phyloP scores from a whole-genome alignment of 1,140 invertebrate genomes.

The Hypsibius dujardini region DNA sequence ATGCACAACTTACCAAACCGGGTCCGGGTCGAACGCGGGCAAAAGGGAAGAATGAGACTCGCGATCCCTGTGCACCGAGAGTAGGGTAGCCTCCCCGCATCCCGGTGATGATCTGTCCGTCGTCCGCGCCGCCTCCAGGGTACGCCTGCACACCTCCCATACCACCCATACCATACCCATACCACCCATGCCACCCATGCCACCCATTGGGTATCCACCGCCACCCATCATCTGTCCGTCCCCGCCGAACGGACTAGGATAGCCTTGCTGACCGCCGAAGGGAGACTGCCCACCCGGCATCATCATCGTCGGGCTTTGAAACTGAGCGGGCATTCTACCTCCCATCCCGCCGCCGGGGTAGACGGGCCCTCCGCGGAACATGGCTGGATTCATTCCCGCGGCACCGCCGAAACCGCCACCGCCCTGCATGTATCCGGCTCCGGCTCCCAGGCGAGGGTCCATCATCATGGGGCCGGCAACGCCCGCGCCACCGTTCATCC shows the following conservation, averaged over 20 bases:
- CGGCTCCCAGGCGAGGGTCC: background rate
- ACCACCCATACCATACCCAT: background rate
- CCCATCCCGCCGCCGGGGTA: background rate
- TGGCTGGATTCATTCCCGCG: background rate
- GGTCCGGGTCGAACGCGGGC: slow-evolving; percentile 3
- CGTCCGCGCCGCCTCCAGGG: background rate
- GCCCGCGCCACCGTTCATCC: background rate
- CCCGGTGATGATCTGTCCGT: background rate
- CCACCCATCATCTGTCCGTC: background rate
- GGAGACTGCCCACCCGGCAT: background rate
- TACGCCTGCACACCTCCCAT: background rate
- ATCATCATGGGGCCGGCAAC: background rate
- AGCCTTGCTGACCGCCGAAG: background rate
- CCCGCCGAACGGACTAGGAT: background rate
- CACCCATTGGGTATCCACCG: background rate
- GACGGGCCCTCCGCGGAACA: background rate
- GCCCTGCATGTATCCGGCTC: no score
- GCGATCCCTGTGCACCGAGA: background rate
- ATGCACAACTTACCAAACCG: background rate
- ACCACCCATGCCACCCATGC: background rate
- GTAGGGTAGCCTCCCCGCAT: background rate
- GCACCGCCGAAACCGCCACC: no score
- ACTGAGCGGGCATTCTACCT: background rate
- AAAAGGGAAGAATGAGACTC: slow-evolving; percentile 1
- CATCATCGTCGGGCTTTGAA: background rate